Evolutionary conservation across 2,888 invertebrate genomes (phyloP), one percentile per base, ranked within the genome.

Genomic region (Sesia apiformis): DNA sequence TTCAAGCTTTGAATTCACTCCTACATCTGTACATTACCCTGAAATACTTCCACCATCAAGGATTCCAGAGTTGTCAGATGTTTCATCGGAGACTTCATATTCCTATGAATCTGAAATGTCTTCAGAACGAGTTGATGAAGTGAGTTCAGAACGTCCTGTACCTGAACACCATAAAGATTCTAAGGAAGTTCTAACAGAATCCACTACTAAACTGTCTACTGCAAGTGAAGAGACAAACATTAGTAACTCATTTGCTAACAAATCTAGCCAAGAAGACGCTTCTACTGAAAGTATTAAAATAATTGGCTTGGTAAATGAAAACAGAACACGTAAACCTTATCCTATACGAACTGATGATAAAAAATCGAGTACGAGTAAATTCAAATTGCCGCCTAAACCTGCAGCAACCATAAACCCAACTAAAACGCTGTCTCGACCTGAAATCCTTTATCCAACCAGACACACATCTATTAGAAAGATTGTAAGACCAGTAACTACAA

Each of bases 261-360:
- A 81, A 60, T 72, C 76, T 23, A 78, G 72, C 52, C 67, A 80
- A 58, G 81, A 84, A 67, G 73, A 79, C 56, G 53, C 63, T 2
- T 67, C 66, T 3, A 78, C 73, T 3, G 81, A 85, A 46, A 80
- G 69, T 71, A 67, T 77, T 4, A 83, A 79, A 63, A 66, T 80
- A 1, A 67, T 74, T 57, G 63, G 77, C n/a, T 56, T 80, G 5
- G 69, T 66, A 46, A 72, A 74, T 56, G 84, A 75, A 57, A 84
- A 78, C 49, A 76, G 84, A 63, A 84, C 83, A 42, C 78, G 84
- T 5, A 87, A 84, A 60, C 88, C 88, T 46, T 88, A 86, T 62
- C 84, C 87, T 38, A 58, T 77, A 52, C 69, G 76, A 7, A 65
- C 66, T 53, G 82, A 83, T 8, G 78, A 80, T 40, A 83, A 76